Base-by-base conservation (phyloP, 1,140 invertebrate genomes). In the Potamilus streckersoni region DNA sequence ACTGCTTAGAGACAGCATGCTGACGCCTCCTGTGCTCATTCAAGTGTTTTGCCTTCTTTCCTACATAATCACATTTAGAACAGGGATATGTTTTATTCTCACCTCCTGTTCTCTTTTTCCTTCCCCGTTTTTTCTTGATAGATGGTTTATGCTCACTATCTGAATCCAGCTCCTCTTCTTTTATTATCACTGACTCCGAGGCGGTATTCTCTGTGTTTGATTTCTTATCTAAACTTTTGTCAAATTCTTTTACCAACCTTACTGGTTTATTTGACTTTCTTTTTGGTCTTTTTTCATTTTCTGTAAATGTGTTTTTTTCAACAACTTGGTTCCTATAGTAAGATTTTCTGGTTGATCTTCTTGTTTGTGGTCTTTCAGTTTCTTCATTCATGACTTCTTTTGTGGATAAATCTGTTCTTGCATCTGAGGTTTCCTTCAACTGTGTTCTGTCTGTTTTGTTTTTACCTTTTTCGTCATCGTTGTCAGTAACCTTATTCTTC, bases 1-100 rank as follows among this genome's bases (percentile, higher is more conserved):
- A 86, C 23, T 70, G 69, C 59, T 80, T 83, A 58, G 63, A 59
- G 59, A 73, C 73, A 74, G 72, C 56, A 65, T 83, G 64, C 75
- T 68, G 72, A 20, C 75, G 62, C 60, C 69, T 38, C 31, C n/a
- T 77, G 31, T 77, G 75, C 60, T 77, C 69, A 17, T 59, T 49
- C 23, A 77, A 68, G 27, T 77, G 72, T 55, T 65, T 59, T 69
- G 49, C 68, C 38, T 72, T 72, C 27, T 66, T 67, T 14, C 75
- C 70, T 27, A 68, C 20, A 63, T 77, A 77, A 20, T 73, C 66
- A 73, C 75, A 77, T 60, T 72, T 23, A 57, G 61, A 61, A 64
- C 69, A 71, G n/a, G 68, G 68, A 69, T 66, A 79, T 61, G 57
- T 66, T 55, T 64, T 73, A 57, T 62, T 64, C 6, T 61, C 38